These are phyloP conservation scores for Cephalopholis sonnerati DNA, from an alignment of 2,113 vertebrate genomes.

Conservation along the genomic window DNA sequence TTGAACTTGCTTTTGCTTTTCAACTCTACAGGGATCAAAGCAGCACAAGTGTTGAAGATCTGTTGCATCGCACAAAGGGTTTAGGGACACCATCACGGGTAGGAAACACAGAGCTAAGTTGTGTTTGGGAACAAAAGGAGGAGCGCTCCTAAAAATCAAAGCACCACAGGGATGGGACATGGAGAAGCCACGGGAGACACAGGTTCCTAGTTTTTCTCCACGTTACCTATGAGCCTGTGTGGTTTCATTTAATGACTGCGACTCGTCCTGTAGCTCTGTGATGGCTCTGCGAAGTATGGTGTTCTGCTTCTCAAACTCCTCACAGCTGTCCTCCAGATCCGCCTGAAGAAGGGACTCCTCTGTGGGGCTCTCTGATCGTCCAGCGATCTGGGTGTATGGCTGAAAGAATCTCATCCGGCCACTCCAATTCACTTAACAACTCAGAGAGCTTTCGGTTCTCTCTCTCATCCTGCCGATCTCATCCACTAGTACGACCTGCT, in stretches of 20 bases:
- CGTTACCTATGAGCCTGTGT: slow-evolving; percentile 92
- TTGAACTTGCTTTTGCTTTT: slow-evolving; percentile 1
- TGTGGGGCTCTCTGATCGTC: background rate
- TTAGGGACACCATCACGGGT: background rate
- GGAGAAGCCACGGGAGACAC: slow-evolving; percentile 30
- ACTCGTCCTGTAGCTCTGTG: slow-evolving; percentile 84
- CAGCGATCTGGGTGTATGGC: background rate
- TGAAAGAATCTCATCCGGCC: slow-evolving; percentile 29
- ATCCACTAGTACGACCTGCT: slow-evolving; percentile 60
- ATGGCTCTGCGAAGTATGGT: slow-evolving; percentile 74
- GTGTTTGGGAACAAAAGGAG: background rate
- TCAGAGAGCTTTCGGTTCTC: slow-evolving; percentile 64
- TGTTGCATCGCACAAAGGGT: slow-evolving; percentile 9
- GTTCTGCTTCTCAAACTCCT: slow-evolving; percentile 76
- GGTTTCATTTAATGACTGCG: slow-evolving; percentile 83
- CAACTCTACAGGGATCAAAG: slow-evolving; percentile 33
- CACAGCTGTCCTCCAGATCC: slow-evolving; percentile 55
- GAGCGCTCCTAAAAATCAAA: slow-evolving; percentile 43
- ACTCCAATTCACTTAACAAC: slow-evolving; percentile 61
- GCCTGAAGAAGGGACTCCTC: slow-evolving; percentile 54
- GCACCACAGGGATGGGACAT: slow-evolving; percentile 36
- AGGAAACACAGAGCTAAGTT: background rate
- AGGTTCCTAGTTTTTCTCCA: slow-evolving; percentile 58
- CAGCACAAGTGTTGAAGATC: slow-evolving; percentile 6
- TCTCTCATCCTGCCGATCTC: slow-evolving; percentile 49